Conservation (phyloP, 2,797 vertebrate species). For the Premnoplex brunnescens region DNA sequence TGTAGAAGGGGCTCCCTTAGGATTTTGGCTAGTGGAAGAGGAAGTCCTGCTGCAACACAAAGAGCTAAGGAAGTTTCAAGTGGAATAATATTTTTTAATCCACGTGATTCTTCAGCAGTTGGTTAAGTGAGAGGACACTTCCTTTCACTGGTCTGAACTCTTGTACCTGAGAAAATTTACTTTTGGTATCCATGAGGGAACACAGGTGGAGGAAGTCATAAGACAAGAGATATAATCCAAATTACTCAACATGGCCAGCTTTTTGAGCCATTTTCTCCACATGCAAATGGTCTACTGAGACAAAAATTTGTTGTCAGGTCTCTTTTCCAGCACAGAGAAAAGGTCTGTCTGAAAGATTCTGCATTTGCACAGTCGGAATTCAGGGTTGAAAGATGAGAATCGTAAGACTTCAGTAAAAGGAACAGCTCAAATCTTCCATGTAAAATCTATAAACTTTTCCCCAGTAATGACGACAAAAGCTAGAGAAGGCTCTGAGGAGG, state of each 20-base stretch:
- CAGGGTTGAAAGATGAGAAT: not conserved
- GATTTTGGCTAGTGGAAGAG: not conserved
- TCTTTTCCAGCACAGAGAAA: not conserved
- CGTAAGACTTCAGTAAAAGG: not conserved
- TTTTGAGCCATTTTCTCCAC: not conserved
- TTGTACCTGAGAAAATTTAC: not conserved
- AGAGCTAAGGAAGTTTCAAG: not conserved
- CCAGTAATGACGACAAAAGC: not conserved
- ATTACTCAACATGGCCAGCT: rapidly evolving
- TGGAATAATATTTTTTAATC: not conserved
- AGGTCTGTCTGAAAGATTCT: not conserved
- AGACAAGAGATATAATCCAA: not conserved
- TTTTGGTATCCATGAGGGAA: not conserved
- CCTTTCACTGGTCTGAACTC: not conserved
- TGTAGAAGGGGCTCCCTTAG: not conserved
- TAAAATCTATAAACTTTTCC: not conserved
- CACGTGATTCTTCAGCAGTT: not conserved
- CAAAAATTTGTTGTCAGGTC: not conserved
- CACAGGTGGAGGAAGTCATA: not conserved
- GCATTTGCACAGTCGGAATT: not conserved
- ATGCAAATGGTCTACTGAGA: rapidly evolving
- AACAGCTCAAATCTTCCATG: not conserved
- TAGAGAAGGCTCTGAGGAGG: not conserved
- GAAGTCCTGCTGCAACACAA: not conserved
- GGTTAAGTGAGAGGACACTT: not conserved